Base-by-base conservation (phyloP, 2,113 vertebrate genomes). In the Apaloderma vittatum region DNA sequence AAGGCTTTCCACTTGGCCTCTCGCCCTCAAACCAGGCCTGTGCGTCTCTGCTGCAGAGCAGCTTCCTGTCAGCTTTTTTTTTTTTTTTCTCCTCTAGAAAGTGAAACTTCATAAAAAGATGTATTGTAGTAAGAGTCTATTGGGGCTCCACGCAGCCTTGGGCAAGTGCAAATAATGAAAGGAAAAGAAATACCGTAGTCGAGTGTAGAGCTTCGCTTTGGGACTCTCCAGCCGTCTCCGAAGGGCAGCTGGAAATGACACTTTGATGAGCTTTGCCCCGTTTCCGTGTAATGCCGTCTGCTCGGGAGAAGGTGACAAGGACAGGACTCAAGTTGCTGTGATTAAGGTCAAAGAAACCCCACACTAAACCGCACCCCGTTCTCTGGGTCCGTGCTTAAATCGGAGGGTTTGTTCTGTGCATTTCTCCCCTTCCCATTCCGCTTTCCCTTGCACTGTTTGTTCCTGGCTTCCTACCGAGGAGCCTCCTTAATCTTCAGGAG, bases 41-140 rank as follows among this genome's bases (percentile, higher is more conserved):
- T 73, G 82, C 15, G 12, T 90, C 90, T 82, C 61, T 90, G 93
- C 87, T 84, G 84, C 90, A 88, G 80, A 93, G 91, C 90, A 94
- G 92, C 88, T 92, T 91, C 86, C 93, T 74, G n/a, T 58, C 14
- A 45, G 19, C 62, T 21, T 54, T 22, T 77, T 34, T 20, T 45
- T n/a, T 71, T 11, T 24, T 70, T 74, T 71, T 65, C 40, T 37
- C 32, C 61, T 40, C 70, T 92, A 75, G 91, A 65, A 82, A 76
- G 88, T 62, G 88, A 89, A 94, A 72, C 77, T 91, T 61, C 20
- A 70, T 82, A 73, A 91, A 86, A 93, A 88, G 92, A 16, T 86
- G 55, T 40, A 26, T 94, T 96, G 90, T 92, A 36, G 67, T 54
- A 66, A 29, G 87, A 76, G 83, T 49, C 90, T 86, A 57, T 15